These are phyloP conservation scores for Falco biarmicus DNA, from an alignment of 2,797 vertebrate genomes.

Conservation along the genomic window DNA sequence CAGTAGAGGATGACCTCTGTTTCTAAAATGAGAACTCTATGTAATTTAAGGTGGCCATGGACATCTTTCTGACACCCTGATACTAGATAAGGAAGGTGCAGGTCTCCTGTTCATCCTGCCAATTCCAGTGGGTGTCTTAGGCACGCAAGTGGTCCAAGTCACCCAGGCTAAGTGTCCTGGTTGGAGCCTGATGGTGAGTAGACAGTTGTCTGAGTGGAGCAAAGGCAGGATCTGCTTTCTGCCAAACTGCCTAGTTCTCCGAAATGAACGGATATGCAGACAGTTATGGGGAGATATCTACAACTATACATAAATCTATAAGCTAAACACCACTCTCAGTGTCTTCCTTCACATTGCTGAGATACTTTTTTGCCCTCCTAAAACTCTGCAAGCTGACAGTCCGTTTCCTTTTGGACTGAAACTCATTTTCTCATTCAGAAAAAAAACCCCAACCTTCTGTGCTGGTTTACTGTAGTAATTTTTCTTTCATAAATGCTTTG, in stretches of 20 bases:
- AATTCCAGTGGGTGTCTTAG: background rate
- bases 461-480: background rate
- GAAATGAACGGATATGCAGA: background rate
- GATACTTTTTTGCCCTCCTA: background rate
- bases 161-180: background rate
- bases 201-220: background rate
- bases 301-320: background rate
- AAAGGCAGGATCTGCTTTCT: background rate
- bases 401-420: background rate
- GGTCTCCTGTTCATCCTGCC: background rate
- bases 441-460: background rate
- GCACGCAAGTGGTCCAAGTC: background rate
- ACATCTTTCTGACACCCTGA: background rate
- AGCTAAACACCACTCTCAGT: background rate
- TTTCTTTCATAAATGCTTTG: background rate
- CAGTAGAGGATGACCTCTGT: background rate
- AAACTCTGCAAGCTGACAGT: background rate
- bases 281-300: background rate
- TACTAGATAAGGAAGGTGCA: background rate
- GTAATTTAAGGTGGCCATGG: background rate
- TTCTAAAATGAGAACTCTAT: background rate
- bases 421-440: background rate
- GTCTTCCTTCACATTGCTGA: background rate
- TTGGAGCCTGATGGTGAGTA: background rate
- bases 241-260: background rate